Conservation (phyloP, 92 coral and sea anemone species). For the Isaurus tuberculatus region DNA sequence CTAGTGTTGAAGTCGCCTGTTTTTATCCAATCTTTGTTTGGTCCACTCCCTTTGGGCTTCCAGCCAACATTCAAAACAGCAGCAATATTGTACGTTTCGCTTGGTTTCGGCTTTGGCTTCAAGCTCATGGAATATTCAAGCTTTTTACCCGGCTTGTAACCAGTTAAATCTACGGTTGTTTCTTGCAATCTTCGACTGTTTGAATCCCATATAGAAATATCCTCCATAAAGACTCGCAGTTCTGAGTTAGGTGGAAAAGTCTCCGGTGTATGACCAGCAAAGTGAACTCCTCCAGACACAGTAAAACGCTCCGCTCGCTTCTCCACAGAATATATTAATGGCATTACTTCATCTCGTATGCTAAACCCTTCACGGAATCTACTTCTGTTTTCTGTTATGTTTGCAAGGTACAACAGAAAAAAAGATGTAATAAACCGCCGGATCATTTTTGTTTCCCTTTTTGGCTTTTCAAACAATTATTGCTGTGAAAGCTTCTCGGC, state of each 20-base stretch:
- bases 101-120: constrained; percentile 54
- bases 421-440: background rate
- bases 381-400: background rate
- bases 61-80: constrained; percentile 93
- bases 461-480: too few relatives aligned
- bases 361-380: constrained; percentile 34
- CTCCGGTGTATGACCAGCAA: constrained; percentile 60
- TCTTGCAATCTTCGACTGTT: constrained; percentile 59
- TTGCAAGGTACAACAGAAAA: background rate
- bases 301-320: constrained; percentile 31
- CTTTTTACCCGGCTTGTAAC: constrained; percentile 69
- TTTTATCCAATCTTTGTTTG: constrained; percentile 66
- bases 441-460: background rate
- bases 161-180: constrained; percentile 64
- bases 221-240: constrained; percentile 78
- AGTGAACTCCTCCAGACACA: constrained; percentile 61
- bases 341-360: constrained; percentile 31
- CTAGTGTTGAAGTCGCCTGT: constrained; percentile 77
- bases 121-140: constrained; percentile 75
- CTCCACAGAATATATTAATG: background rate
- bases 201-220: constrained; percentile 72
- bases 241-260: constrained; percentile 64
- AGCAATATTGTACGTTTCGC: constrained; percentile 66
- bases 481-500: background rate
- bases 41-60: constrained; percentile 49